A percentile compares a stretch with the other conserved stretches of the same genome.
Evolutionary conservation across 2,888 invertebrate species (phyloP).

Genomic region (Ypsolopha sequella): DNA sequence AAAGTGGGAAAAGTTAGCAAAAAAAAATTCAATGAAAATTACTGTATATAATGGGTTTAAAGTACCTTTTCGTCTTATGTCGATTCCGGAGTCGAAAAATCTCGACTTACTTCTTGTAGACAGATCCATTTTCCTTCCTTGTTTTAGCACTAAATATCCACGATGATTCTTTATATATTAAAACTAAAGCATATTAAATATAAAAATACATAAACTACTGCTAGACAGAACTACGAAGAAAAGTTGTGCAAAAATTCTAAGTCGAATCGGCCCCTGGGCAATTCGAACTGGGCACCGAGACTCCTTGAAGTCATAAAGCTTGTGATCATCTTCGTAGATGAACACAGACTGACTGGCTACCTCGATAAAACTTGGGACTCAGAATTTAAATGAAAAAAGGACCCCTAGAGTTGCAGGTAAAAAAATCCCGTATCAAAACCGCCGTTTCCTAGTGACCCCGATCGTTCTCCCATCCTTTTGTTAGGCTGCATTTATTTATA

Average conservation of each 20-base stretch:
- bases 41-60: conserved; percentile 16
- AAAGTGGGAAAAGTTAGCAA: conserved; percentile 3
- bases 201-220: conserved; percentile 6
- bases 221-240: conserved; percentile 13
- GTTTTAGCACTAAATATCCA: neutral
- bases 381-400: conserved; percentile 53
- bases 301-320: conserved; percentile 43
- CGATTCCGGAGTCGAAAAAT: conserved; percentile 70
- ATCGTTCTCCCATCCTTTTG: conserved; percentile 68
- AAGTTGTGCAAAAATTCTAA: conserved; percentile 17
- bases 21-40: conserved; percentile 10
- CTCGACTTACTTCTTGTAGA: conserved; percentile 68
- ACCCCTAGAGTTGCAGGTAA: conserved; percentile 59
- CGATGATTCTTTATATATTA: neutral
- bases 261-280: conserved; percentile 46
- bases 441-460: conserved; percentile 71
- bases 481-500: conserved; percentile 64
- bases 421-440: conserved; percentile 68
- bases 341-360: conserved; percentile 68
- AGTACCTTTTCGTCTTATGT: conserved; percentile 65
- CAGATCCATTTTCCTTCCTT: conserved; percentile 44
- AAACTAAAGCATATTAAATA: neutral
- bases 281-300: conserved; percentile 12
- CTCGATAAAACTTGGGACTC: conserved; percentile 46
- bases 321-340: conserved; percentile 69